Conservation (phyloP, 2,113 vertebrate genomes). For the Alexandromys fortis region DNA sequence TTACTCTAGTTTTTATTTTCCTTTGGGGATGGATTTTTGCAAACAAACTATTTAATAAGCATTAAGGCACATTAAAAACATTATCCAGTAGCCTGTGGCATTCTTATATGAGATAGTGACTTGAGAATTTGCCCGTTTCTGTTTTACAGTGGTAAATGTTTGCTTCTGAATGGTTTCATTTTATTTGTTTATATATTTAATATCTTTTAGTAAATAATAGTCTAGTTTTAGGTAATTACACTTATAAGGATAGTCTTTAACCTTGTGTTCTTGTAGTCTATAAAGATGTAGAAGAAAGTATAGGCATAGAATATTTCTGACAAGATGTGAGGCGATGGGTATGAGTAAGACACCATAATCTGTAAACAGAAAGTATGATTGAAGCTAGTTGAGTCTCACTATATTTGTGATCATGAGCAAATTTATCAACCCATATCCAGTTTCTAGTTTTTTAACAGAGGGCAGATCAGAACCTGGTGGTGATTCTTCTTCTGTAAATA, state of each 20-base stretch:
- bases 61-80: neutral
- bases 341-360: neutral
- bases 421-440: neutral
- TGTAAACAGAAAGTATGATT: neutral
- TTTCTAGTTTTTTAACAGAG: neutral
- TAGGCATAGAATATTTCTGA: neutral
- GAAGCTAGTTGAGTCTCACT: neutral
- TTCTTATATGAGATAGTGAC: neutral
- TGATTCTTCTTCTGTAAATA: neutral
- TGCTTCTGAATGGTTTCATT: neutral
- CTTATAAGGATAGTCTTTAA: neutral
- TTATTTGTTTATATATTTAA: neutral
- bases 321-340: rapidly evolving
- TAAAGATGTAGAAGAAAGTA: neutral
- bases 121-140: neutral
- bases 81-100: neutral
- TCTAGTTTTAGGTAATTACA: neutral
- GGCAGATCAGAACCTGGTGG: neutral
- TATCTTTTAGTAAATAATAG: neutral
- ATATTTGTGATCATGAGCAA: neutral
- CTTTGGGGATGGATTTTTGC: neutral
- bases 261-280: neutral
- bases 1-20: too few species aligned
- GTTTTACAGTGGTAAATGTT: neutral
- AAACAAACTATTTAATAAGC: neutral